phyloP scores from a whole-genome alignment of 2,888 invertebrate genomes.

The Nudaria mundana region DNA sequence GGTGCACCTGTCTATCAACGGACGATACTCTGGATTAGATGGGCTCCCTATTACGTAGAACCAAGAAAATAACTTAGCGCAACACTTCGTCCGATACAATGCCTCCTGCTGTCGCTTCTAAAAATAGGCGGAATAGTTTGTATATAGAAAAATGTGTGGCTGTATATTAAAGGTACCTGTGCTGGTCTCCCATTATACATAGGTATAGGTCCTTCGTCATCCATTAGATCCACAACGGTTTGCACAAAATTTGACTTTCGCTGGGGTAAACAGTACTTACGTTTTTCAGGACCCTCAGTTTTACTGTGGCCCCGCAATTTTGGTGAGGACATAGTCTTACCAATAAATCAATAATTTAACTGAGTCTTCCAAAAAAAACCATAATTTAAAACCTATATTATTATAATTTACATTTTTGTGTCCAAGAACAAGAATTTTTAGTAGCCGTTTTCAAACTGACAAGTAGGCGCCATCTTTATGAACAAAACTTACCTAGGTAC shows the following conservation, averaged over 20 bases:
- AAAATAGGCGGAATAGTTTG: too few relatives aligned
- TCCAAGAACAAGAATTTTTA: slow-evolving; percentile 1
- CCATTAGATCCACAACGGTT: slow-evolving; percentile 22
- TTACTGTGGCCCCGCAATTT: not conserved
- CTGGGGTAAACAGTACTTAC: not conserved
- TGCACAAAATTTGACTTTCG: slow-evolving; percentile 7
- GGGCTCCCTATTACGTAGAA: too few relatives aligned
- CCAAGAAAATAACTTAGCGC: too few relatives aligned
- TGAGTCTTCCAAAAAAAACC: not conserved
- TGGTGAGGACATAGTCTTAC: not conserved
- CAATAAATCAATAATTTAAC: not conserved
- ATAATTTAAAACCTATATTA: not conserved
- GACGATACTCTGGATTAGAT: too few relatives aligned
- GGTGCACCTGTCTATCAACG: too few relatives aligned
- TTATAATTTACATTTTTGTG: slow-evolving; percentile 1
- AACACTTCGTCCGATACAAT: too few relatives aligned
- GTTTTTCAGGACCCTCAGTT: too few relatives aligned
- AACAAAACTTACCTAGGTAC: not conserved
- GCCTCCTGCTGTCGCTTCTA: too few relatives aligned
- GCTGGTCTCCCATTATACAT: slow-evolving; percentile 38
- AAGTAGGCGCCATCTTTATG: not conserved
- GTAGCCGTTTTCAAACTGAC: not conserved
- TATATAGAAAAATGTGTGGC: too few relatives aligned
- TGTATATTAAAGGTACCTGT: slow-evolving; percentile 34
- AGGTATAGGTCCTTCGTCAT: slow-evolving; percentile 38